These are phyloP conservation scores for Gymnoscopelus braueri DNA, from an alignment of 2,797 vertebrate species.

Conservation along the genomic window DNA sequence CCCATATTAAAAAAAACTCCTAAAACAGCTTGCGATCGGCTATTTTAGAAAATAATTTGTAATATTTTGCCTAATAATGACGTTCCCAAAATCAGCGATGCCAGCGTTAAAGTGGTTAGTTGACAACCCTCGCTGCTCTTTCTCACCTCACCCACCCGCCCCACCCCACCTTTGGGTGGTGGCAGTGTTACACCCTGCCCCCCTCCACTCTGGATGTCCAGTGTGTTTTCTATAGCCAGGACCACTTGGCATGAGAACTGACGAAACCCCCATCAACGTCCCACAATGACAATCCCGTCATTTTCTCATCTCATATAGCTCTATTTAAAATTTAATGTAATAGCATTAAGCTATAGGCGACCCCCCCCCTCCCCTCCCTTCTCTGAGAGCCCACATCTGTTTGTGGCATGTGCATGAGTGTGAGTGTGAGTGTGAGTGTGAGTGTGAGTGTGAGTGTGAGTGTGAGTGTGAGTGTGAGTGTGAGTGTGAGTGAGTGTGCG, in stretches of 20 bases:
- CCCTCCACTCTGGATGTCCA: constrained; percentile 58
- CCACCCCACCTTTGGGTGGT: too few relatives aligned
- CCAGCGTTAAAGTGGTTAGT: too few relatives aligned
- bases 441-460: constrained; percentile 24
- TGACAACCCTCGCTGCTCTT: too few relatives aligned
- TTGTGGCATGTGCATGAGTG: constrained; percentile 31
- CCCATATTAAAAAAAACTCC: too few relatives aligned
- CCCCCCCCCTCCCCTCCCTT: constrained; percentile 63
- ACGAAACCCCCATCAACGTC: constrained; percentile 78
- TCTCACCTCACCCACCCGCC: too few relatives aligned
- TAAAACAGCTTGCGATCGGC: too few relatives aligned
- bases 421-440: constrained; percentile 28
- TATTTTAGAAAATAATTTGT: too few relatives aligned
- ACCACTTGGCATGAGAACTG: constrained; percentile 81
- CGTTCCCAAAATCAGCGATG: too few relatives aligned
- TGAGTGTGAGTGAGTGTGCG: too few relatives aligned
- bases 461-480: constrained; percentile 25
- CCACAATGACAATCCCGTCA: constrained; percentile 84
- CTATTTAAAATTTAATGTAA: constrained; percentile 85
- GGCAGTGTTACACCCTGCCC: too few relatives aligned
- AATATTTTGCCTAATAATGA: too few relatives aligned
- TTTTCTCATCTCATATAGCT: constrained; percentile 78
- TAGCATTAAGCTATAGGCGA: constrained; percentile 79
- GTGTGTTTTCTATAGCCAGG: constrained; percentile 73
- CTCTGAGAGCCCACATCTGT: constrained; percentile 66